Evolutionary conservation across 2,797 vertebrate species (phyloP).

Genomic region (Spea hammondii): DNA sequence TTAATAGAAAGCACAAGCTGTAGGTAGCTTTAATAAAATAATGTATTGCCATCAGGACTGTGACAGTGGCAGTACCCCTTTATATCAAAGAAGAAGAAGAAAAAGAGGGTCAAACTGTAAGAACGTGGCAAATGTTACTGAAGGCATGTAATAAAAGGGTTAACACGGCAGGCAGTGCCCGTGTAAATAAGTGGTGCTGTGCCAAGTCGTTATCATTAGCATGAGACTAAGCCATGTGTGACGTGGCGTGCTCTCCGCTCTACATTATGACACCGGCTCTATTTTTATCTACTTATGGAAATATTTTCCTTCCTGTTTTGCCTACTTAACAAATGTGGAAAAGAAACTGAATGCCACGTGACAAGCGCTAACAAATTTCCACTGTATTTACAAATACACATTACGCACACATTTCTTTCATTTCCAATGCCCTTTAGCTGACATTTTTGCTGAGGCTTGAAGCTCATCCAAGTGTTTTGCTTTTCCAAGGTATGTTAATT

Average conservation of each 20-base stretch:
- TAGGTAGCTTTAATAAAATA: too few species aligned
- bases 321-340: conserved; percentile 11
- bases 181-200: neutral
- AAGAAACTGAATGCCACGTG: conserved; percentile 11
- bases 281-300: neutral
- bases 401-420: conserved; percentile 47
- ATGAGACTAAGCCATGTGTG: conserved; percentile 11
- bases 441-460: conserved; percentile 53
- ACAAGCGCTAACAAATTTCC: conserved; percentile 10
- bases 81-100: neutral
- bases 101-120: too few species aligned
- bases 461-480: conserved; percentile 49
- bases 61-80: neutral
- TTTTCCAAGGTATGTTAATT: conserved; percentile 52
- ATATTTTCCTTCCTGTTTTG: neutral
- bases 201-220: conserved; percentile 9
- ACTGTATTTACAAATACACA: conserved; percentile 38
- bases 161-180: too few species aligned
- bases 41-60: neutral
- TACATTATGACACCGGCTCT: conserved; percentile 18
- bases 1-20: too few species aligned
- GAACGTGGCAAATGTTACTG: neutral
- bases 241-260: neutral
- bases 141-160: too few species aligned
- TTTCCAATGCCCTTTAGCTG: conserved; percentile 48